phyloP scores from a whole-genome alignment of 2,888 invertebrate species.

The Thera britannica region DNA sequence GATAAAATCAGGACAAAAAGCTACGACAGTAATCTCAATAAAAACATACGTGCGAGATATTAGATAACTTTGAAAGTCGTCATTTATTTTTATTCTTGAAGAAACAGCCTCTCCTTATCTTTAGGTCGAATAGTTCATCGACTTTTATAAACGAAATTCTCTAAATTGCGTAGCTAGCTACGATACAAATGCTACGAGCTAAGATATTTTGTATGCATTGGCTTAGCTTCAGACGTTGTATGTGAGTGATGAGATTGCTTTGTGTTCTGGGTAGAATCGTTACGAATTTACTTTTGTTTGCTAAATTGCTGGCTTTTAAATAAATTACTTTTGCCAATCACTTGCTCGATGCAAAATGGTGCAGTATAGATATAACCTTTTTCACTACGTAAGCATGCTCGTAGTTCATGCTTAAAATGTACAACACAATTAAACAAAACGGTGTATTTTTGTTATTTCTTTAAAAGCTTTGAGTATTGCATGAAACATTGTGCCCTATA shows the following conservation, averaged over 20 bases:
- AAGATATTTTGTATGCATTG: slow-evolving; percentile 40
- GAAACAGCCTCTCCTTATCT: slow-evolving; percentile 14
- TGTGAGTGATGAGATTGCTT: slow-evolving; percentile 35
- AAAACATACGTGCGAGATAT: slow-evolving; percentile 26
- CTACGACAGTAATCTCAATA: slow-evolving; percentile 35
- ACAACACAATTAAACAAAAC: no score
- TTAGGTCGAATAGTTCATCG: slow-evolving; percentile 20
- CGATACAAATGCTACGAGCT: slow-evolving; percentile 29
- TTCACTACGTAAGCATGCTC: neutral
- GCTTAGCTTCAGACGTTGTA: slow-evolving; percentile 30
- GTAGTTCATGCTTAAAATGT: no score
- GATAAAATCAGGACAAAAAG: slow-evolving; percentile 37
- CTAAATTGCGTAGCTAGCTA: slow-evolving; percentile 32
- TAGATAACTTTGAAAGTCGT: slow-evolving; percentile 21
- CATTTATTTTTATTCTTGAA: slow-evolving; percentile 21
- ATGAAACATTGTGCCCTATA: neutral
- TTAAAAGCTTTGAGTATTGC: neutral
- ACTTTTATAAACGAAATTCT: slow-evolving; percentile 21
- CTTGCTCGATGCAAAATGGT: neutral
- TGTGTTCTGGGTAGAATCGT: slow-evolving; percentile 12
- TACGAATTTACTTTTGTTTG: slow-evolving; percentile 17
- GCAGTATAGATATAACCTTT: neutral
- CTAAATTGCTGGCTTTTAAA: slow-evolving; percentile 12
- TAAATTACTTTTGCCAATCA: slow-evolving; percentile 14
- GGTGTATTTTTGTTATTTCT: neutral